phyloP scores from a whole-genome alignment of 1,140 invertebrate species.

The Eupeodes corollae region DNA sequence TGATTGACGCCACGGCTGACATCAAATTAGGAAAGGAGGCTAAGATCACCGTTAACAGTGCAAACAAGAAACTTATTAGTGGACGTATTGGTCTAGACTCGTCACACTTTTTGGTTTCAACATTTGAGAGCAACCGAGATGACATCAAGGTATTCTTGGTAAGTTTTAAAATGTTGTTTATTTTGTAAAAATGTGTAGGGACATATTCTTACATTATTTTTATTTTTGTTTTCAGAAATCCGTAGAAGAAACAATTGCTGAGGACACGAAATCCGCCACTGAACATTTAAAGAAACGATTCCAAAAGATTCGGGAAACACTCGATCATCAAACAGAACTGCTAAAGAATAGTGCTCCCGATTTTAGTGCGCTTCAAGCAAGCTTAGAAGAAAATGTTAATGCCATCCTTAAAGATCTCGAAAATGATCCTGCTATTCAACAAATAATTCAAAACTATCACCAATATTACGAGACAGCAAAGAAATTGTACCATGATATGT shows the following conservation, averaged over 20 bases:
- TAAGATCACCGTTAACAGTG: slow-evolving; percentile 44
- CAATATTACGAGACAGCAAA: slow-evolving; percentile 27
- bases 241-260: slow-evolving; percentile 20
- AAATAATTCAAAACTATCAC: slow-evolving; percentile 46
- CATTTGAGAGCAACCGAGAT: slow-evolving; percentile 49
- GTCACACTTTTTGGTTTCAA: slow-evolving; percentile 54
- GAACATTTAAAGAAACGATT: slow-evolving; percentile 35
- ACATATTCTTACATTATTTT: not conserved
- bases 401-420: slow-evolving; percentile 52
- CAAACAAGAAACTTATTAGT: slow-evolving; percentile 46
- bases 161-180: slow-evolving; percentile 18
- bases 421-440: slow-evolving; percentile 51
- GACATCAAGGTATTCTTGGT: slow-evolving; percentile 48
- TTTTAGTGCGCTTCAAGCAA: slow-evolving; percentile 44
- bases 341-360: slow-evolving; percentile 49
- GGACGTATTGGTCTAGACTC: slow-evolving; percentile 50
- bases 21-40: slow-evolving; percentile 51
- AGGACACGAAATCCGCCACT: slow-evolving; percentile 31
- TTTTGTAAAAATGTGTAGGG: not conserved
- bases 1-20: slow-evolving; percentile 44
- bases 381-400: slow-evolving; percentile 47
- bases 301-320: slow-evolving; percentile 30
- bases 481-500: slow-evolving; percentile 39
- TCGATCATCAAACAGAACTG: slow-evolving; percentile 38
- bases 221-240: slow-evolving; percentile 14